Conservation (phyloP, 2,888 invertebrate genomes). For the Melolontha melolontha region DNA sequence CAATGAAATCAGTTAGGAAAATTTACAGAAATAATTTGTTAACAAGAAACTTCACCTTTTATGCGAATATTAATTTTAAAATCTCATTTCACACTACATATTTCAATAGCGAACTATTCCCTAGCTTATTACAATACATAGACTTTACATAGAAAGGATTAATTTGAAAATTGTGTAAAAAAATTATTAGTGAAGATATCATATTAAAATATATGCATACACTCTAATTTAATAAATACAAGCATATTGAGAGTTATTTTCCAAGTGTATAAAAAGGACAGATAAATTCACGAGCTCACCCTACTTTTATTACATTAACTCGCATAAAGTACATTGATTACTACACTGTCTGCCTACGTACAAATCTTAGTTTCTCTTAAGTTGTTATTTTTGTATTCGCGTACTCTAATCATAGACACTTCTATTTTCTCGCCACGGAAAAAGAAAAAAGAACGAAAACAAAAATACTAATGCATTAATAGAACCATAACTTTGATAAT, state of each 20-base stretch:
- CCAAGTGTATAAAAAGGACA: background rate
- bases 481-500: slow-evolving; percentile 38
- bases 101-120: too few relatives aligned
- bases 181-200: too few relatives aligned
- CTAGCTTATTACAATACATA: too few relatives aligned
- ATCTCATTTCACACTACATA: too few relatives aligned
- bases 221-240: too few relatives aligned
- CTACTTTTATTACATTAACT: slow-evolving; percentile 31
- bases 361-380: slow-evolving; percentile 19
- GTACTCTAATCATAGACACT: slow-evolving; percentile 27
- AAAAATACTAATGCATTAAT: slow-evolving; percentile 36
- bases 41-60: too few relatives aligned
- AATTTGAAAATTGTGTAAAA: too few relatives aligned
- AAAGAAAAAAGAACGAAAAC: slow-evolving; percentile 14
- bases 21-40: too few relatives aligned
- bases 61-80: too few relatives aligned
- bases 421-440: slow-evolving; percentile 17
- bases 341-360: slow-evolving; percentile 14
- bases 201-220: too few relatives aligned
- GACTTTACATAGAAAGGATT: too few relatives aligned
- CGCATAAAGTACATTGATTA: slow-evolving; percentile 7
- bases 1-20: too few relatives aligned
- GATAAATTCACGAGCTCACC: slow-evolving; percentile 25
- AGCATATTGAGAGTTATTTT: background rate
- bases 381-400: slow-evolving; percentile 34